A percentile compares a stretch with the other conserved stretches of the same genome.
phyloP scores from a whole-genome alignment of 2,888 invertebrate genomes.

The Dendrolimus houi region DNA sequence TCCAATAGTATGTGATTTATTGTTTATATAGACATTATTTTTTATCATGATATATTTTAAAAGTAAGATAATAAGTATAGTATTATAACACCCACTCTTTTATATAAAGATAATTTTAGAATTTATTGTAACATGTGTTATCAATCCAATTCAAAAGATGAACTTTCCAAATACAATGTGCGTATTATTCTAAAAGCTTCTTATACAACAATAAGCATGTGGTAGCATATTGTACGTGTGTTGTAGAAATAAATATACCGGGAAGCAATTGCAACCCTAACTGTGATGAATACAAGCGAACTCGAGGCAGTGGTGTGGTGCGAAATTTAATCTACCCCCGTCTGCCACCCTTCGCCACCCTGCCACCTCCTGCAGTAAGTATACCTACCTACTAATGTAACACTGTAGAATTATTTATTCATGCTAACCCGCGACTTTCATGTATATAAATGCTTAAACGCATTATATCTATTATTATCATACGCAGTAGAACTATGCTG shows the following conservation, averaged over 20 bases:
- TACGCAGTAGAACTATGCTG: too few species aligned
- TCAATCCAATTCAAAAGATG: too few species aligned
- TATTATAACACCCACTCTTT: too few species aligned
- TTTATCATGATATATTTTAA: too few species aligned
- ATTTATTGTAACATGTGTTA: too few species aligned
- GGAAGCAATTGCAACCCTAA: slow-evolving; percentile 59
- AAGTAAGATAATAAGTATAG: too few species aligned
- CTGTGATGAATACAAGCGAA: slow-evolving; percentile 62
- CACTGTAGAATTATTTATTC: slow-evolving; percentile 45
- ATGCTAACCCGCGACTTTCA: slow-evolving; percentile 36
- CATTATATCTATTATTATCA: too few species aligned
- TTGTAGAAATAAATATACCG: slow-evolving; percentile 35
- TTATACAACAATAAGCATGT: slow-evolving; percentile 3
- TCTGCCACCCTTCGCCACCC: slow-evolving; percentile 46
- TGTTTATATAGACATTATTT: too few species aligned
- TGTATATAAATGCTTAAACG: slow-evolving; percentile 13
- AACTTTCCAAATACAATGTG: too few species aligned
- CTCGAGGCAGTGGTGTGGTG: slow-evolving; percentile 52
- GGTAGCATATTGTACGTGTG: slow-evolving; percentile 9
- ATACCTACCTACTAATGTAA: slow-evolving; percentile 22
- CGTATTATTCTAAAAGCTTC: too few species aligned
- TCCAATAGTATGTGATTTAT: too few species aligned
- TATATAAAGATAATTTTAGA: too few species aligned
- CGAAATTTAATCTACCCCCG: slow-evolving; percentile 72
- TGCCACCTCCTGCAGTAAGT: slow-evolving; percentile 20